phyloP scores from a whole-genome alignment of 2,888 invertebrate genomes.

The Nymphalis polychloros region DNA sequence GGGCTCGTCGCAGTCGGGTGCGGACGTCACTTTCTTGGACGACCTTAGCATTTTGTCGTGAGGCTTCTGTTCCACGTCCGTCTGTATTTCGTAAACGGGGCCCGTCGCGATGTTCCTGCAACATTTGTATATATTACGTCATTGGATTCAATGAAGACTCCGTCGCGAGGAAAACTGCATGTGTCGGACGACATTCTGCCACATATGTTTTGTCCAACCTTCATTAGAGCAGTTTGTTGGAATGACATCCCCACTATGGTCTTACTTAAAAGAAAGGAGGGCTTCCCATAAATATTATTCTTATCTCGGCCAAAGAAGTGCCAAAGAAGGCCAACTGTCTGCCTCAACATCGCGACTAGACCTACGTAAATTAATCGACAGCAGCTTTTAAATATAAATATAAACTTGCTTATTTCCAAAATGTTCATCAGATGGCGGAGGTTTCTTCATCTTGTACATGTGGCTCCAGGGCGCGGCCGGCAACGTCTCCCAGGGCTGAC shows the following conservation, averaged over 20 bases:
- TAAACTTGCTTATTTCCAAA: slow-evolving; percentile 59
- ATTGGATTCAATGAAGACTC: background rate
- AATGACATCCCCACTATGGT: too few relatives aligned
- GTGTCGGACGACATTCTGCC: too few relatives aligned
- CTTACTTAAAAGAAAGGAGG: too few relatives aligned
- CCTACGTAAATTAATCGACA: too few relatives aligned
- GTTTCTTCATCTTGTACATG: slow-evolving; percentile 79
- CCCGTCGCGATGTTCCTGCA: slow-evolving; percentile 55
- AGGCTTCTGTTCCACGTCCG: slow-evolving; percentile 46
- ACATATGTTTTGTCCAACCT: too few relatives aligned
- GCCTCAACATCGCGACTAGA: too few relatives aligned
- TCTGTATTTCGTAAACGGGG: slow-evolving; percentile 63
- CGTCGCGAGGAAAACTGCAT: too few relatives aligned
- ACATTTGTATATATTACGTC: too few relatives aligned
- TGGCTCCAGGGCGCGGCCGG: slow-evolving; percentile 77
- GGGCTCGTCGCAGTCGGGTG: slow-evolving; percentile 38
- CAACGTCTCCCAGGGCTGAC: slow-evolving; percentile 74
- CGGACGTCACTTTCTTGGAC: slow-evolving; percentile 44
- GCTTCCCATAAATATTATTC: too few relatives aligned
- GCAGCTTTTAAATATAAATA: background rate
- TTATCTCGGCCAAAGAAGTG: too few relatives aligned
- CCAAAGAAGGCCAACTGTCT: too few relatives aligned
- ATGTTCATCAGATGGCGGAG: slow-evolving; percentile 58
- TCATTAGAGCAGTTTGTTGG: too few relatives aligned
- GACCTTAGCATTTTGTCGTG: slow-evolving; percentile 51